Evolutionary conservation across 2,888 invertebrate genomes (phyloP).

Genomic region (Eudemis profundana): DNA sequence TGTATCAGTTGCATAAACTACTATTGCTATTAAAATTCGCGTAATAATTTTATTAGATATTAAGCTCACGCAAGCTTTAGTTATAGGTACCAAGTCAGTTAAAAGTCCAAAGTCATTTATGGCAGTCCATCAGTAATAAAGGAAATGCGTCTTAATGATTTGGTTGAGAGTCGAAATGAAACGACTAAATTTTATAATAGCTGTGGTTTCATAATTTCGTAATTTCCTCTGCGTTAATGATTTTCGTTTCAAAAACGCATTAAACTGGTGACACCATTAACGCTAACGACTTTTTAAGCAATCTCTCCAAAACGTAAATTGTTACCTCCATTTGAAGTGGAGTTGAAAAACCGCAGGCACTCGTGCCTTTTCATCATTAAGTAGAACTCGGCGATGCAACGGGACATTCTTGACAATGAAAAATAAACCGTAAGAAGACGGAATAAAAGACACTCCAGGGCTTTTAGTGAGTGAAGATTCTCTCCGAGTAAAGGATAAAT

Average conservation of each 20-base stretch:
- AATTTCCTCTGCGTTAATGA: slow-evolving; percentile 36
- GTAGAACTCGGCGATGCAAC: slow-evolving; percentile 21
- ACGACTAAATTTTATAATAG: slow-evolving; percentile 11
- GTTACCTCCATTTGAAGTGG: slow-evolving; percentile 41
- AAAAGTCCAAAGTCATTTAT: background rate
- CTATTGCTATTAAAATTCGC: too few species aligned
- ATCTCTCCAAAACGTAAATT: slow-evolving; percentile 40
- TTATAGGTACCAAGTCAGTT: background rate
- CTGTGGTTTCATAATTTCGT: slow-evolving; percentile 26
- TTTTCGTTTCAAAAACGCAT: slow-evolving; percentile 37
- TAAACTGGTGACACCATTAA: slow-evolving; percentile 40
- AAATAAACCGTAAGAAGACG: slow-evolving; percentile 2
- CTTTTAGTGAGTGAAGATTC: background rate
- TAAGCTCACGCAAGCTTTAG: too few species aligned
- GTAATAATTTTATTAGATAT: too few species aligned
- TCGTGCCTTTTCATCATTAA: slow-evolving; percentile 41
- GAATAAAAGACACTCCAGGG: background rate
- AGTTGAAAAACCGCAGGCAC: slow-evolving; percentile 37
- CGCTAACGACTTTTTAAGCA: slow-evolving; percentile 44
- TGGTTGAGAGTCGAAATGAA: background rate
- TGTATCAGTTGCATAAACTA: too few species aligned
- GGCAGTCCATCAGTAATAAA: background rate
- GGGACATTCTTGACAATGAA: background rate
- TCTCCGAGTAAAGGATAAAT: background rate
- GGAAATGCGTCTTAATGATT: background rate